Base-by-base conservation (phyloP, 1,140 invertebrate genomes). In the Diachasma alloeum region DNA sequence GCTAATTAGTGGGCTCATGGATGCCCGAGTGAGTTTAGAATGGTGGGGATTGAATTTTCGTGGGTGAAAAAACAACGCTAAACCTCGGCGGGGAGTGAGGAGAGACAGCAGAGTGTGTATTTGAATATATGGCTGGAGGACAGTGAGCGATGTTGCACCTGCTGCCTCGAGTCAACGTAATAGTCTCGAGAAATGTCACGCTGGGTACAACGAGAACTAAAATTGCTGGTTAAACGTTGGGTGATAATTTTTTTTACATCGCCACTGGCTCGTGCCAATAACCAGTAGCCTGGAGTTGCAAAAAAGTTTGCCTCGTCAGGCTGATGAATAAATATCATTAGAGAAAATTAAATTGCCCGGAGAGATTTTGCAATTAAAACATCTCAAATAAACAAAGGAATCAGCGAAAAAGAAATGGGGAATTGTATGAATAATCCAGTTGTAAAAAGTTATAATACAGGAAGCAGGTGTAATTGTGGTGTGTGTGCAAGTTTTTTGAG, bases 61-160 rank as follows among this genome's bases (percentile, higher is more conserved):
- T 37, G 31, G 48, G 66, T 75, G 63, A 78, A 56, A 68, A 46
- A 53, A 53, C 22, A 53, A 39, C 44, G 17, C 44, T 4, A 59
- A 31, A 56, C 24, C 42, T 22, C 66, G 46, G 46, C 19, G 5
- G 19, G 22, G 24, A 63, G 19, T 17, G 31, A 59, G 31, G 56
- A 71, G 22, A 70, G 19, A 26, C 46, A 24, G 59, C 75, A 15
- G 68, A 42, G 31, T 66, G 11, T 19, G 81, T 79, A 84, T 87
- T 86, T 86, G 83, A 86, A 86, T 87, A 84, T 83, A 86, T 83
- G 81, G 82, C 78, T 74, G 74, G 77, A 79, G 83, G 85, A 86
- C 86, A 87, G 85, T 87, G 86, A 87, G 85, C 85, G 85, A 87
- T 87, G 85, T 83, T 85, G 82, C 86, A 87, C 86, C 86, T 87